These are phyloP conservation scores for Ischnura elegans DNA, from an alignment of 2,888 invertebrate genomes.

Conservation along the genomic window DNA sequence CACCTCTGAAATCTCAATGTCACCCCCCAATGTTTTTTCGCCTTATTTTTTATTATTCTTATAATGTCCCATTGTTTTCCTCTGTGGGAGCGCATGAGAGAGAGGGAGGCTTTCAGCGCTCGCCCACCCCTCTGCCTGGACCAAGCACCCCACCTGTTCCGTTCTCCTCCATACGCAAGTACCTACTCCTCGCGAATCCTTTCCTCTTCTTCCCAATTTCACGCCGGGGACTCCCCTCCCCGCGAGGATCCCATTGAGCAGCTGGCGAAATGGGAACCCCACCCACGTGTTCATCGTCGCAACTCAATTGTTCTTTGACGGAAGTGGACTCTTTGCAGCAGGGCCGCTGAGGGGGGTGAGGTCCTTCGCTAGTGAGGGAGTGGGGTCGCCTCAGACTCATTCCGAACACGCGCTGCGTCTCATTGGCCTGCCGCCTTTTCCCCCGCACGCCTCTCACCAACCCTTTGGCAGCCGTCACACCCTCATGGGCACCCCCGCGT, in stretches of 20 bases:
- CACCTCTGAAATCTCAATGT: conserved; percentile 63
- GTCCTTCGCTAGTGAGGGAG: background rate
- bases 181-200: background rate
- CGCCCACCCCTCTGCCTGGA: background rate
- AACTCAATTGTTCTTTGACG: conserved; percentile 49
- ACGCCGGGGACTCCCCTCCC: background rate
- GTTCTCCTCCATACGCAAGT: background rate
- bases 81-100: background rate
- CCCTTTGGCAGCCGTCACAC: background rate
- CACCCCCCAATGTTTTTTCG: conserved; percentile 5
- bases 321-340: background rate
- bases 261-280: background rate
- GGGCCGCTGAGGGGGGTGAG: background rate
- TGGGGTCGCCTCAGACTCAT: background rate
- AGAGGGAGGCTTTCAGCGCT: background rate
- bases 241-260: background rate
- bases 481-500: background rate
- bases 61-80: conserved; percentile 37
- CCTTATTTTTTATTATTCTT: background rate
- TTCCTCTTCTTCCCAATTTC: background rate
- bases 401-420: conserved; percentile 32
- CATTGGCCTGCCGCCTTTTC: background rate
- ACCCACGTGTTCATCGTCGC: conserved; percentile 35
- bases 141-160: background rate
- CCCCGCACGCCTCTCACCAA: background rate